Evolutionary conservation across 2,113 vertebrate genomes (phyloP).

Genomic region (Entomyzon cyanotis): DNA sequence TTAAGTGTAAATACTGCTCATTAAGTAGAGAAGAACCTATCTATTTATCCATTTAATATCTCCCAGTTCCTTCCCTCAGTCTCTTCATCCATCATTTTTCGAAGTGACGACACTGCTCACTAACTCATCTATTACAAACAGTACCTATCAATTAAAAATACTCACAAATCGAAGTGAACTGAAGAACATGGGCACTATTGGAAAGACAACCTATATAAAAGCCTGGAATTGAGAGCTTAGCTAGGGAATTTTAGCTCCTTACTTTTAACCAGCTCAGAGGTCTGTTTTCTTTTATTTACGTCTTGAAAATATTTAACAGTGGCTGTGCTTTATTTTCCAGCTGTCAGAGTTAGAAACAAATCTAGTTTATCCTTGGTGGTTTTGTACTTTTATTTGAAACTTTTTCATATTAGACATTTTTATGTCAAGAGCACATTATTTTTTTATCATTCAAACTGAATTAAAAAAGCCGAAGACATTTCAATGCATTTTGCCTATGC

Average conservation of each 20-base stretch:
- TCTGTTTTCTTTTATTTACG: conserved; percentile 43
- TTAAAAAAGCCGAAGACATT: conserved; percentile 55
- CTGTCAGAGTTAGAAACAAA: conserved; percentile 57
- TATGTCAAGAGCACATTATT: conserved; percentile 35
- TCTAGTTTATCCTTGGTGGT: conserved; percentile 9
- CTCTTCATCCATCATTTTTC: conserved; percentile 34
- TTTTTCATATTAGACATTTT: conserved; percentile 58
- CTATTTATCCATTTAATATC: neutral
- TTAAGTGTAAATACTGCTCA: neutral
- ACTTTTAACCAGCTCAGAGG: conserved; percentile 13
- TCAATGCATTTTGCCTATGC: neutral
- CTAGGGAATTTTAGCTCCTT: neutral
- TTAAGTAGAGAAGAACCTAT: neutral
- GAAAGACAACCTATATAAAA: conserved; percentile 45
- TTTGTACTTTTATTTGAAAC: conserved; percentile 60
- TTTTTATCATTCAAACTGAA: conserved; percentile 55
- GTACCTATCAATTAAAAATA: neutral
- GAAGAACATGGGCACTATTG: conserved; percentile 22
- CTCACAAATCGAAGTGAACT: conserved; percentile 14
- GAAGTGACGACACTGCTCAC: conserved; percentile 10
- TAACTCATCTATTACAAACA: conserved; percentile 28
- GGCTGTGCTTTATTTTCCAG: conserved; percentile 12
- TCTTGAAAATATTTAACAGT: conserved; percentile 26
- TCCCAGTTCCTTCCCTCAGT: neutral
- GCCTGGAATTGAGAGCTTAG: conserved; percentile 2